phyloP scores from a whole-genome alignment of 2,113 vertebrate species.

The Eulemur rufifrons region DNA sequence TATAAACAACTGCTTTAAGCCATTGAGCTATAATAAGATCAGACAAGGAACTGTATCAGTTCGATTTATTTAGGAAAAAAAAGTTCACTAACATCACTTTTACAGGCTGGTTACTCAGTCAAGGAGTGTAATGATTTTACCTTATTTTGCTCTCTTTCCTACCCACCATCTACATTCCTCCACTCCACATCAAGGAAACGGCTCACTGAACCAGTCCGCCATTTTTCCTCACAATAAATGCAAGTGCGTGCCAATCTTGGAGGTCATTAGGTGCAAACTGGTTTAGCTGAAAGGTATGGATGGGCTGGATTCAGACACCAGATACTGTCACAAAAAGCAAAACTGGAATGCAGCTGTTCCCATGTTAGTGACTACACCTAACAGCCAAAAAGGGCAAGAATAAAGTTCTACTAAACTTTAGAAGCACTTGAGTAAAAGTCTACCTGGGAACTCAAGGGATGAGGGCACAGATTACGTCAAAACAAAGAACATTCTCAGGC shows the following conservation, averaged over 20 bases:
- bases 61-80: neutral
- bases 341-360: neutral
- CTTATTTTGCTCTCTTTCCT: neutral
- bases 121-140: neutral
- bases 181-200: neutral
- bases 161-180: neutral
- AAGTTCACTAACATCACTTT: neutral
- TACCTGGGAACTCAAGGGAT: neutral
- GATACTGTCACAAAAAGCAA: neutral
- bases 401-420: neutral
- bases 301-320: neutral
- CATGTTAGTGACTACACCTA: neutral
- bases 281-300: neutral
- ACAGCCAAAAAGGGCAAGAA: neutral
- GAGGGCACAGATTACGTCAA: neutral
- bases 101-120: neutral
- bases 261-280: neutral
- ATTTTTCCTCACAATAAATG: neutral
- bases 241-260: neutral
- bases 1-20: neutral
- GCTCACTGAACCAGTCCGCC: neutral
- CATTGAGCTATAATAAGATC: neutral
- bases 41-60: neutral
- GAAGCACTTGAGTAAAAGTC: neutral
- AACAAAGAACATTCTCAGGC: neutral